These are phyloP conservation scores for Diabrotica undecimpunctata DNA, from an alignment of 1,140 invertebrate genomes.

Conservation along the genomic window DNA sequence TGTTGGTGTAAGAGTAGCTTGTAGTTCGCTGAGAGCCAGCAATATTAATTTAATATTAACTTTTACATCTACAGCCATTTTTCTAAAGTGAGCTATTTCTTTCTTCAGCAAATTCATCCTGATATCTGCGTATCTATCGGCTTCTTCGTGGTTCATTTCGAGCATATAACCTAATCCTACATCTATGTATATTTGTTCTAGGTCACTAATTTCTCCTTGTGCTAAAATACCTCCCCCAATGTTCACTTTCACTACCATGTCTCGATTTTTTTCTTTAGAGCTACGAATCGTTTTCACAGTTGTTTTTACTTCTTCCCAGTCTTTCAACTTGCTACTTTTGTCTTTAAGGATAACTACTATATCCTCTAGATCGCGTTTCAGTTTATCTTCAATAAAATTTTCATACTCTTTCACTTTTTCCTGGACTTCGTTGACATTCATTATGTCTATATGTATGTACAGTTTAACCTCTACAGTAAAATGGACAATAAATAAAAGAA, in stretches of 20 bases:
- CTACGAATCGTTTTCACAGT: conserved; percentile 29
- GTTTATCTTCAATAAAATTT: conserved; percentile 39
- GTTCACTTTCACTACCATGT: conserved; percentile 34
- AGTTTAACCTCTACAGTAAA: too few relatives aligned
- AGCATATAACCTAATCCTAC: conserved; percentile 41
- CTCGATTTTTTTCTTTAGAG: conserved; percentile 38
- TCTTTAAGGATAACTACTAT: conserved; percentile 32
- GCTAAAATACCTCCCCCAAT: conserved; percentile 32
- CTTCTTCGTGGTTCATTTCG: conserved; percentile 42
- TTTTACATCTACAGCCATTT: conserved; percentile 43
- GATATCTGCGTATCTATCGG: conserved; percentile 44
- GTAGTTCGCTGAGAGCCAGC: conserved; percentile 43
- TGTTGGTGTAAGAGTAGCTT: conserved; percentile 19
- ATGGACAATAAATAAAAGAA: too few relatives aligned
- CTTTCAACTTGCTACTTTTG: conserved; percentile 34
- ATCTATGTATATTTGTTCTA: conserved; percentile 36
- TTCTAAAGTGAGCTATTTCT: conserved; percentile 42
- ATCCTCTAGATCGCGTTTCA: conserved; percentile 42
- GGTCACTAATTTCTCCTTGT: conserved; percentile 34
- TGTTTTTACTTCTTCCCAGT: conserved; percentile 42
- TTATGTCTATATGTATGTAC: neutral
- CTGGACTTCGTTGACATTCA: conserved; percentile 23
- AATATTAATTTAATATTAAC: conserved; percentile 45
- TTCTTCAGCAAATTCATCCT: conserved; percentile 39
- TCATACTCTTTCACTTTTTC: conserved; percentile 42